Evolutionary conservation across 2,113 vertebrate species (phyloP).

Genomic region (human (Homo sapiens)): GRCh38 chr17:47898501-47899000

Average conservation of each 20-base stretch:
- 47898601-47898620: neutral
- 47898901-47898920: neutral
- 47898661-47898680: slow-evolving; percentile 22
- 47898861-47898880: neutral
- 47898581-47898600: neutral
- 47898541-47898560: neutral
- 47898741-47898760: neutral
- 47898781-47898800: neutral
- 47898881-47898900: neutral
- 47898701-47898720: slow-evolving; percentile 17
- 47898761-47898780: neutral
- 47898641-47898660: neutral
- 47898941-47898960: neutral
- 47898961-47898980: neutral
- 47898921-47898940: neutral
- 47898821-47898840: neutral
- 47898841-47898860: slow-evolving; percentile 31
- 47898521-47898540: neutral
- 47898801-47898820: neutral
- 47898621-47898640: neutral
- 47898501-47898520: neutral
- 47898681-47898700: neutral
- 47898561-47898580: neutral
- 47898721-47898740: neutral
- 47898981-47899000: neutral